Evolutionary conservation across 1,140 invertebrate species (phyloP).

Genomic region (Drosophila guanche): DNA sequence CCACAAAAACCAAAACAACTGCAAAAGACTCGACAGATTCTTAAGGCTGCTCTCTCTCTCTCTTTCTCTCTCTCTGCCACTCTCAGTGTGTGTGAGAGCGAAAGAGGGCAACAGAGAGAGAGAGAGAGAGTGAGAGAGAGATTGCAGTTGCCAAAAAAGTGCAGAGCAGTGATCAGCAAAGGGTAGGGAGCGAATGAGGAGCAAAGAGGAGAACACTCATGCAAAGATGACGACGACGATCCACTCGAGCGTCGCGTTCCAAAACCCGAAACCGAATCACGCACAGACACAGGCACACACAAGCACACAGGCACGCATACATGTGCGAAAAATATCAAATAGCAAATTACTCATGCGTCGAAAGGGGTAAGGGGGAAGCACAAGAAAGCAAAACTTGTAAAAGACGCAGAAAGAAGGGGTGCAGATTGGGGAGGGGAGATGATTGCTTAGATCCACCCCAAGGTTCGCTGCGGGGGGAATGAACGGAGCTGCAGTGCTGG

Average conservation of each 20-base stretch:
- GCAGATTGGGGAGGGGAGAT: not conserved
- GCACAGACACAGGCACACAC: conserved; percentile 8
- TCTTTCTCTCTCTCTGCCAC: conserved; percentile 2
- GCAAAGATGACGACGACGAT: conserved; percentile 31
- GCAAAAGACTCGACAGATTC: conserved; percentile 58
- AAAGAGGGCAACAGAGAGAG: conserved; percentile 1
- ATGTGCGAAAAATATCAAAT: conserved; percentile 67
- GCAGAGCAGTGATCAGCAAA: not conserved
- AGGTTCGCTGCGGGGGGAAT: not conserved
- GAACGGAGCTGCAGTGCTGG: not conserved
- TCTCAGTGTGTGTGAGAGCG: conserved; percentile 14
- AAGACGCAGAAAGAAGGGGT: conserved; percentile 1
- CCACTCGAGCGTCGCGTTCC: too few relatives aligned
- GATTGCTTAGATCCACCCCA: not conserved
- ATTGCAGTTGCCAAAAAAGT: conserved; percentile 62
- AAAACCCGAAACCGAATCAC: conserved; percentile 44
- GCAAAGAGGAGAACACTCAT: conserved; percentile 7
- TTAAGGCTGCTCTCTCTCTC: conserved; percentile 12
- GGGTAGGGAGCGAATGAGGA: not conserved
- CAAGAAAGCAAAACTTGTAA: conserved; percentile 27
- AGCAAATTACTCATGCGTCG: conserved; percentile 76
- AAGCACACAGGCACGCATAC: conserved; percentile 14
- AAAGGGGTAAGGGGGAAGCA: conserved; percentile 1
- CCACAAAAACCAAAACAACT: conserved; percentile 53
- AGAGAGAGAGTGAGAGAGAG: conserved; percentile 1